Base-by-base conservation (phyloP, 2,113 vertebrate genomes). In the Mustela nigripes region DNA sequence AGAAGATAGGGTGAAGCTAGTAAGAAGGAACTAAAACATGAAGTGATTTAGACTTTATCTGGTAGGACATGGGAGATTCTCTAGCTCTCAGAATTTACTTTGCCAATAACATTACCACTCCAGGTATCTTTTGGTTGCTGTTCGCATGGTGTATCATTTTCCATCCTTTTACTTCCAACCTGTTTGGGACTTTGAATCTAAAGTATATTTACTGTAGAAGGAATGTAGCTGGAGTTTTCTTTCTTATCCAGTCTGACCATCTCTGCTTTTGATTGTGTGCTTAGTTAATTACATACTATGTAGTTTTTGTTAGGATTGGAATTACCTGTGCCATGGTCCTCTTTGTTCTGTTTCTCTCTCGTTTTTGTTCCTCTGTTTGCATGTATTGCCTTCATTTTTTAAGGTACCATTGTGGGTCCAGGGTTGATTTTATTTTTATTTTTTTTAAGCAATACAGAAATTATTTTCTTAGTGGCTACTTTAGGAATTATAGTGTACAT, bases 1-100 rank as follows among this genome's bases (percentile, higher is more conserved):
- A 5, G 22, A 91, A 88, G 21, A 69, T 85, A 92, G 31, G 33
- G 73, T 84, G 69, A 80, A 91, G 4, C 78, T 85, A 28, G 28
- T 84, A 65, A 60, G 50, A 39, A 82, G 2, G 39, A 31, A 8
- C 7, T 33, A 81, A 15, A 63, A 95, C 73, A 94, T 82, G 50
- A 90, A 85, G 58, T 76, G 33, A 84, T 91, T 90, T 62, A 88
- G 50, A 26, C 36, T 89, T 95, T 95, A 45, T 80, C 10, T 14
- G 79, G 1, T 58, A 91, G 39, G 31, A 74, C 63, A 31, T 58
- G 36, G 4, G 7, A 5, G 8, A 82, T 21, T 73, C 36, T 86
- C 11, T 93, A 1, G 69, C 33, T 48, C 50, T 89, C 36, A 39
- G 56, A 85, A 86, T 82, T 81, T 73, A 22, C 33, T 90, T 74